phyloP scores from a whole-genome alignment of 2,888 invertebrate genomes.

The Coremacera marginata region DNA sequence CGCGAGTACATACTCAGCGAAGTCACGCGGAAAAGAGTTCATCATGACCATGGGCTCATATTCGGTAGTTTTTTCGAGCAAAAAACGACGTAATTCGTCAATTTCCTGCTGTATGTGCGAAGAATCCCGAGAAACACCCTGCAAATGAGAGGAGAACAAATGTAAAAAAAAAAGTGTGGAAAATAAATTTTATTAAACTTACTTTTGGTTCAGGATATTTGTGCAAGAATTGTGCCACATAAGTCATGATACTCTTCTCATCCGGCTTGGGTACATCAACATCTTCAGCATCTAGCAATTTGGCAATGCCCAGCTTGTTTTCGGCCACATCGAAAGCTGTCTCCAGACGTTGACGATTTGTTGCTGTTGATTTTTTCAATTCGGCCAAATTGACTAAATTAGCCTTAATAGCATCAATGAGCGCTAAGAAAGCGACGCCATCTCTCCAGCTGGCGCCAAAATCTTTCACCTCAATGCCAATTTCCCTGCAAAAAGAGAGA shows the following conservation, averaged over 20 bases:
- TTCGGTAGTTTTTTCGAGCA: slow-evolving; percentile 81
- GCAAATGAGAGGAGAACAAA: too few species aligned
- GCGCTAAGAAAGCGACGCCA: slow-evolving; percentile 94
- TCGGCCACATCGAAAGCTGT: slow-evolving; percentile 96
- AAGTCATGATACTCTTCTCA: slow-evolving; percentile 98
- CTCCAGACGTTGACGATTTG: slow-evolving; percentile 87
- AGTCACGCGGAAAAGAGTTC: slow-evolving; percentile 81
- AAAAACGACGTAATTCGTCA: slow-evolving; percentile 84
- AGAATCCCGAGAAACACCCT: slow-evolving; percentile 80
- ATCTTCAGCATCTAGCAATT: slow-evolving; percentile 93
- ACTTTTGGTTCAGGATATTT: slow-evolving; percentile 91
- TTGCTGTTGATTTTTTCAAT: slow-evolving; percentile 75
- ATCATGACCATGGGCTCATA: slow-evolving; percentile 83
- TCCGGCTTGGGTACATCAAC: slow-evolving; percentile 96
- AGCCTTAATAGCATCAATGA: slow-evolving; percentile 94
- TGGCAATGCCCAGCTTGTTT: slow-evolving; percentile 89
- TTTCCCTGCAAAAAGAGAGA: slow-evolving; percentile 74
- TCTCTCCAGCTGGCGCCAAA: slow-evolving; percentile 97
- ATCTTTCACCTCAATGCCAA: slow-evolving; percentile 89
- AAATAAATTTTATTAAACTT: slow-evolving; percentile 39
- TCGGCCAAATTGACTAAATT: slow-evolving; percentile 90
- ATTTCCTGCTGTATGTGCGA: slow-evolving; percentile 86
- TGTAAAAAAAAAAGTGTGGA: too few species aligned
- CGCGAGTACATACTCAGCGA: slow-evolving; percentile 83
- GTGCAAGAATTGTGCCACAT: slow-evolving; percentile 97